Conservation (phyloP, 2,797 vertebrate genomes). For the Pseudotriccus pelzelni region DNA sequence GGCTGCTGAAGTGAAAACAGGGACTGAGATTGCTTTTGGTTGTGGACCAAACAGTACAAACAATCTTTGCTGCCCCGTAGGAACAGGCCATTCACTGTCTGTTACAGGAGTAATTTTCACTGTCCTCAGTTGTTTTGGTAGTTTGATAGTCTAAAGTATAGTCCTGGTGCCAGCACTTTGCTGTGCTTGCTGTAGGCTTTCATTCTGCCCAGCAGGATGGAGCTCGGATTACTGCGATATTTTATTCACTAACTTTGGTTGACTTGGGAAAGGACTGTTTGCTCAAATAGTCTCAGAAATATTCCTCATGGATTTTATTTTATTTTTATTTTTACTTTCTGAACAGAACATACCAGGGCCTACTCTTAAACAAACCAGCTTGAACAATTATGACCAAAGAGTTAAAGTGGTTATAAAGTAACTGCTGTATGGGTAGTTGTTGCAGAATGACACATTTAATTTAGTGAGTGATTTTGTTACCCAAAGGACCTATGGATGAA, state of each 20-base stretch:
- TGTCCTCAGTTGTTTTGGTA: neutral
- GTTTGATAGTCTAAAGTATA: neutral
- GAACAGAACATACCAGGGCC: neutral
- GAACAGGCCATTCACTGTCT: neutral
- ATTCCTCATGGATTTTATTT: neutral
- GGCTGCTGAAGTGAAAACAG: neutral
- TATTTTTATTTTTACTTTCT: neutral
- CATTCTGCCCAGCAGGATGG: neutral
- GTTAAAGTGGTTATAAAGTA: neutral
- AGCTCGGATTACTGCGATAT: neutral
- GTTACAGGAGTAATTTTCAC: neutral
- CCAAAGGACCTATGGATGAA: neutral
- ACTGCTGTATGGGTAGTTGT: neutral
- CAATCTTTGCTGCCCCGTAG: neutral
- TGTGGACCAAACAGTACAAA: neutral
- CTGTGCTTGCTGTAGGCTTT: neutral
- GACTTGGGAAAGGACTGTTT: neutral
- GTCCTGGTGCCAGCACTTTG: neutral
- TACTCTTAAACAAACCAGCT: neutral
- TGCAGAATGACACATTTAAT: neutral
- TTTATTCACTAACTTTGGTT: neutral
- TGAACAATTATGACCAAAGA: neutral
- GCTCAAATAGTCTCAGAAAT: neutral
- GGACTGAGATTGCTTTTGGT: neutral
- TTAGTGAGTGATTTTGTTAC: neutral